Evolutionary conservation across 2,888 invertebrate species (phyloP), one percentile per base, ranked within the genome.

Genomic region (Pterobdella sp.): DNA sequence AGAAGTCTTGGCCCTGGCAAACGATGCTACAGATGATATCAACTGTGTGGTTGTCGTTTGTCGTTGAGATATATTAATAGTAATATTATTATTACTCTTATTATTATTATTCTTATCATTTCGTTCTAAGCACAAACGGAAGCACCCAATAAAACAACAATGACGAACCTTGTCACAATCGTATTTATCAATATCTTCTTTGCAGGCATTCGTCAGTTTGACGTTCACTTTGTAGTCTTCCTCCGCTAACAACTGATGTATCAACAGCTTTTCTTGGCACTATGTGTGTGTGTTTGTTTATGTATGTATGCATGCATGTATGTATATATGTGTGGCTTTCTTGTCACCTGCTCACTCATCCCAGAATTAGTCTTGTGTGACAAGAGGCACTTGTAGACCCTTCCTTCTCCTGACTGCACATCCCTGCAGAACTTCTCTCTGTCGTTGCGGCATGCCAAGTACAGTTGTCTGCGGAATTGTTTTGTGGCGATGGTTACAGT

Each of bases 371-470:
- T 87, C 83, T 92, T 91, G 82, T 94, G 90, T 78, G 90, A 88
- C 81, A 91, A 88, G 73, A 96, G 87, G 84, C 96, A 96, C 81
- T 92, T 91, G 83, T 92, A 95, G 76, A 94, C 90, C 68, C 89
- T 87, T 75, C 92, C 91, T 73, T 90, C 89, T 0, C 92, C 93
- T 29, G 90, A 87, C 32, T 87, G 85, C 78, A 91, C 88, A 81
- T 90, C 88, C 0, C 88, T 86, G 82, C 95, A 95, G 77, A 86
- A 81, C 31, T 78, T 79, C 78, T 90, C 88, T 73, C 92, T 88
- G 82, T 97, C 97, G 42, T 89, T 87, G 31, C 89, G 87, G 83
- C 98, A 98, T 0, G 94, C 92, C 79, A 91, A 88, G 85, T 90
- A 95, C 75, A 98, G 86, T 72, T 93, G 89, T 74, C 92, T 87